Evolutionary conservation across 1,140 invertebrate genomes (phyloP).

Genomic region (Drosophila grimshawi): DNA sequence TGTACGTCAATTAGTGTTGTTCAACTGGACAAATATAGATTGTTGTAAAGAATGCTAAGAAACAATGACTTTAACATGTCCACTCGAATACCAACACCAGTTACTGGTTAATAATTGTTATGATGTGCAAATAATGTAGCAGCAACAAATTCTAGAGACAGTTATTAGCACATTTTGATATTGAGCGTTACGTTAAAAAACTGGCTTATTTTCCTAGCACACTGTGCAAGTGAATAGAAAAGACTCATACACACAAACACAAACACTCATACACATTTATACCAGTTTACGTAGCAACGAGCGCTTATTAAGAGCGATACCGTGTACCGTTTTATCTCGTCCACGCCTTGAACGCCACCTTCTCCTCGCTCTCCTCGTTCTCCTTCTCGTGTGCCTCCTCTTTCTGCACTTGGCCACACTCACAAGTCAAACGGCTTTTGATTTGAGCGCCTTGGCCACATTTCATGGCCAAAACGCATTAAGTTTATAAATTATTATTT

Average conservation of each 20-base stretch:
- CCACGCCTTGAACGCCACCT: constrained; percentile 12
- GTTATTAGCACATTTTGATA: constrained; percentile 51
- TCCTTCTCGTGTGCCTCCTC: neutral
- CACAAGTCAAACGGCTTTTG: constrained; percentile 67
- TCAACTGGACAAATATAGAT: constrained; percentile 67
- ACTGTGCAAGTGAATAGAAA: constrained; percentile 9
- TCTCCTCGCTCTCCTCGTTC: too few species aligned
- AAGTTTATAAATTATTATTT: constrained; percentile 43
- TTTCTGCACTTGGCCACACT: constrained; percentile 1
- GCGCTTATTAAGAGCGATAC: constrained; percentile 10
- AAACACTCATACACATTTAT: constrained; percentile 34
- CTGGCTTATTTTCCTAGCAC: constrained; percentile 47
- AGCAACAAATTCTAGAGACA: constrained; percentile 22
- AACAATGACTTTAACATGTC: constrained; percentile 18
- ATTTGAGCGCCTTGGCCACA: constrained; percentile 40
- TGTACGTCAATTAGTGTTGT: constrained; percentile 73
- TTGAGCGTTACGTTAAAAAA: constrained; percentile 46
- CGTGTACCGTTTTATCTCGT: constrained; percentile 38
- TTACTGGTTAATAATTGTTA: constrained; percentile 64
- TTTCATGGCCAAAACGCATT: constrained; percentile 63
- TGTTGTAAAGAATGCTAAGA: constrained; percentile 44
- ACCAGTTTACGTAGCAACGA: constrained; percentile 27
- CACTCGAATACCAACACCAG: constrained; percentile 22
- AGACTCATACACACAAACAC: neutral
- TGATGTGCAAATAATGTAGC: constrained; percentile 70